Evolutionary conservation across 2,113 vertebrate species (phyloP).

Genomic region (Beaufortia kweichowensis): DNA sequence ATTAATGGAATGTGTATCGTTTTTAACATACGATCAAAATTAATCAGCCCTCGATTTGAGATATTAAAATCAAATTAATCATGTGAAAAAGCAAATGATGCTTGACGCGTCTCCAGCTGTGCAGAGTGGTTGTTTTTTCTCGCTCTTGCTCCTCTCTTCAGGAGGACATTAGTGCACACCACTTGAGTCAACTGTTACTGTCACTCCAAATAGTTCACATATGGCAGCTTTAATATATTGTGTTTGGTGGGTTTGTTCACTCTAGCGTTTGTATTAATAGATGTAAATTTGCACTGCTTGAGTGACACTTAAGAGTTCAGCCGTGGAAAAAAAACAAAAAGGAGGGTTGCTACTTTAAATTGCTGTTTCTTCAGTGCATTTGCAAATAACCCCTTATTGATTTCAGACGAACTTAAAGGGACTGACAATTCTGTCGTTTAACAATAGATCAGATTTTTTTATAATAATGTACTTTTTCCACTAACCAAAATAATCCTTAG

Average conservation of each 20-base stretch:
- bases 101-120: conserved; percentile 98
- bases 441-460: no score
- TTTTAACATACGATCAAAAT: conserved; percentile 99
- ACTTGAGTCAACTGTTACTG: conserved; percentile 99
- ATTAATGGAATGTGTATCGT: conserved; percentile 85
- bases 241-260: conserved; percentile 88
- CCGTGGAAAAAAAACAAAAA: background rate
- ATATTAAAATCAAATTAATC: conserved; percentile 99
- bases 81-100: conserved; percentile 99
- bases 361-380: background rate
- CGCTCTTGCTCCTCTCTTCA: conserved; percentile 89
- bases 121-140: conserved; percentile 97
- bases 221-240: conserved; percentile 98
- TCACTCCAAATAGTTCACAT: conserved; percentile 75
- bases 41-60: conserved; percentile 99
- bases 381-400: background rate
- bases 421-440: background rate
- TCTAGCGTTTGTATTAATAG: conserved; percentile 38
- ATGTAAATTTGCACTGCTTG: conserved; percentile 38
- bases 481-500: no score
- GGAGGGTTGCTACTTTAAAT: background rate
- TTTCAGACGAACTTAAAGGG: no score
- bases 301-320: conserved; percentile 13
- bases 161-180: conserved; percentile 97
- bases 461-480: no score